Evolutionary conservation across 2,888 invertebrate genomes (phyloP).

Genomic region (Hipparchia semele): DNA sequence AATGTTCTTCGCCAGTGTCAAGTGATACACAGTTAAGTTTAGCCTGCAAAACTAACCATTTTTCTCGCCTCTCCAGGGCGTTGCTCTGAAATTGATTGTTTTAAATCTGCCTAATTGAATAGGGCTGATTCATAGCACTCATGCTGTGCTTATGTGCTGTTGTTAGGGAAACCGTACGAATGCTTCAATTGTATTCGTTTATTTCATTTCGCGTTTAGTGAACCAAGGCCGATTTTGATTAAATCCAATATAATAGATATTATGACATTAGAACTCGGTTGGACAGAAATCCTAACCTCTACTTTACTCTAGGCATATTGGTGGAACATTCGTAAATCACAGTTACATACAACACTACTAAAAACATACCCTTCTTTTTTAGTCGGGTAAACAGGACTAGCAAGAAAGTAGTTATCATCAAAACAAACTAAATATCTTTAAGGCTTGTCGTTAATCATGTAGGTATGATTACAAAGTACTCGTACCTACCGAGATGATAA

Average conservation of each 20-base stretch:
- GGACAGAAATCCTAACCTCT: neutral
- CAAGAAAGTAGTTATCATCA: neutral
- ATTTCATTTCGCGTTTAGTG: conserved; percentile 15
- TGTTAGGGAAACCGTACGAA: neutral
- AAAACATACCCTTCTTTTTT: too few species aligned
- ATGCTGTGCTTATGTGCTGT: conserved; percentile 9
- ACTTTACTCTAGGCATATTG: too few species aligned
- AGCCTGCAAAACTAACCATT: neutral
- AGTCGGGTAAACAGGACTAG: neutral
- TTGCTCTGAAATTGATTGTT: conserved; percentile 7
- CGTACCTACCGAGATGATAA: conserved; percentile 1
- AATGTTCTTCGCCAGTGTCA: too few species aligned
- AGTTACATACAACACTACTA: too few species aligned
- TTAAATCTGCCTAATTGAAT: conserved; percentile 1
- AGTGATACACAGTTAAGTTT: too few species aligned
- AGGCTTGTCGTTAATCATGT: neutral
- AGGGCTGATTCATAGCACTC: conserved; percentile 11
- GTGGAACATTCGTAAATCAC: too few species aligned
- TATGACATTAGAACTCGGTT: neutral
- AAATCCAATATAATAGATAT: neutral
- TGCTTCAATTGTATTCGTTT: conserved; percentile 13
- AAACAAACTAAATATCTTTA: too few species aligned
- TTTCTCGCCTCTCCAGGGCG: neutral
- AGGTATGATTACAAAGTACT: neutral
- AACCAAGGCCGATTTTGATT: conserved; percentile 16